Evolutionary conservation across 2,888 invertebrate species (phyloP).

Genomic region (Caenorhabditis afra): DNA sequence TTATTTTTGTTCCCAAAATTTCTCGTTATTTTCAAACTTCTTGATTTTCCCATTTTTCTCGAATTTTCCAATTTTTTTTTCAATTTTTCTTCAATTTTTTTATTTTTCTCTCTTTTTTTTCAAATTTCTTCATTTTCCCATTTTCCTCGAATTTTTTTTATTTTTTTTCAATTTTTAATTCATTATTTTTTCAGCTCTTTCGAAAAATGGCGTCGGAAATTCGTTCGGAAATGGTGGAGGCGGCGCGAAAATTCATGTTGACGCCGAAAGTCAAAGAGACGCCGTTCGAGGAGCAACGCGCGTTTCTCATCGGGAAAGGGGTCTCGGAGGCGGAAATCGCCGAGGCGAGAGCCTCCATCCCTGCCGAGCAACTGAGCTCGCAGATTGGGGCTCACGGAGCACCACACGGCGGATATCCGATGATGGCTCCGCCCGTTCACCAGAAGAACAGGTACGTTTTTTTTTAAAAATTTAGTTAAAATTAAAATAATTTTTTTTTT

Average conservation of each 20-base stretch:
- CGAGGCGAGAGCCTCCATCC: constrained; percentile 65
- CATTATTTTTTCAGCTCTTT: background rate
- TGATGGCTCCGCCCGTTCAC: constrained; percentile 7
- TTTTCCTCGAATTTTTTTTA: too few species aligned
- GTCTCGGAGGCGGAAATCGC: constrained; percentile 76
- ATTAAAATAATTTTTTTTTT: too few species aligned
- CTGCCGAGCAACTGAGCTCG: constrained; percentile 39
- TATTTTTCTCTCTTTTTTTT: too few species aligned
- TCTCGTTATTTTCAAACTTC: too few species aligned
- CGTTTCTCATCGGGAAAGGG: constrained; percentile 76
- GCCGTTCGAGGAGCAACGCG: constrained; percentile 75
- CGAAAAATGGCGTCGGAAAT: constrained; percentile 30
- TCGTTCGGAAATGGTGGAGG: constrained; percentile 75
- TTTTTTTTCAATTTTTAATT: background rate
- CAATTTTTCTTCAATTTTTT: background rate
- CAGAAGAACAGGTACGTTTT: constrained; percentile 40
- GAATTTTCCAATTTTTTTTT: background rate
- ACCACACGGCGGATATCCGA: constrained; percentile 7
- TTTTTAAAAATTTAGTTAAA: background rate
- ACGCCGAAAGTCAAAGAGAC: constrained; percentile 77
- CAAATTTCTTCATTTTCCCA: too few species aligned
- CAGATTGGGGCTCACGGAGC: constrained; percentile 14
- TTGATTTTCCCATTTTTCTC: too few species aligned
- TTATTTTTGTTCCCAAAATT: too few species aligned
- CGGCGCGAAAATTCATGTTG: constrained; percentile 75